Evolutionary conservation across 2,888 invertebrate genomes (phyloP).

Genomic region (Ligdia adustata): DNA sequence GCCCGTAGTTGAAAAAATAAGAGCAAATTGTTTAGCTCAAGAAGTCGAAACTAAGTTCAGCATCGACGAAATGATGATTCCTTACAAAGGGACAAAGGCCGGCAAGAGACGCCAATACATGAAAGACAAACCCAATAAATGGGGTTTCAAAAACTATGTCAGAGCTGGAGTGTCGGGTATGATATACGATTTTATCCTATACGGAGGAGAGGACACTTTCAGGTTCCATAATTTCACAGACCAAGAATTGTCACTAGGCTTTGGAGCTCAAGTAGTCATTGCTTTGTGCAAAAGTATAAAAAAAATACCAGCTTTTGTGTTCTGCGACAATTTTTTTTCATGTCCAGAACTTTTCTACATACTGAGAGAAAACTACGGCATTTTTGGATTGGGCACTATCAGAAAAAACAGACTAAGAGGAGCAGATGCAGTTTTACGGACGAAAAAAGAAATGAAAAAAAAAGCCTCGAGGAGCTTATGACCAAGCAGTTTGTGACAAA

Average conservation of each 20-base stretch:
- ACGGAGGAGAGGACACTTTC: conserved; percentile 23
- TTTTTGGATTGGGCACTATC: conserved; percentile 39
- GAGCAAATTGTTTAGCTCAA: conserved; percentile 8
- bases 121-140: conserved; percentile 51
- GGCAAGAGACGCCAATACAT: conserved; percentile 48
- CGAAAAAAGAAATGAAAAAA: conserved; percentile 39
- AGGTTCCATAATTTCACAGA: conserved; percentile 14
- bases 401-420: conserved; percentile 38
- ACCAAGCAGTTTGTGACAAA: conserved; percentile 34
- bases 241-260: conserved; percentile 28
- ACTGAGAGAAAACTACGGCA: conserved; percentile 37
- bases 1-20: conserved; percentile 10
- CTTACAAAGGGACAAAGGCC: no score
- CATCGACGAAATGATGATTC: no score
- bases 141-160: conserved; percentile 53
- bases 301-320: conserved; percentile 22
- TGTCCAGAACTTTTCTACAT: conserved; percentile 35
- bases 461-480: conserved; percentile 31
- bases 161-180: conserved; percentile 50
- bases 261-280: conserved; percentile 32
- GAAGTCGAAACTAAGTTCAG: conserved; percentile 8
- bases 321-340: conserved; percentile 33
- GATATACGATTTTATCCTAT: conserved; percentile 36
- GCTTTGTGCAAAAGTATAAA: conserved; percentile 29
- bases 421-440: conserved; percentile 30